Evolutionary conservation across 2,888 invertebrate genomes (phyloP).

Genomic region (Acholoe squamosa): DNA sequence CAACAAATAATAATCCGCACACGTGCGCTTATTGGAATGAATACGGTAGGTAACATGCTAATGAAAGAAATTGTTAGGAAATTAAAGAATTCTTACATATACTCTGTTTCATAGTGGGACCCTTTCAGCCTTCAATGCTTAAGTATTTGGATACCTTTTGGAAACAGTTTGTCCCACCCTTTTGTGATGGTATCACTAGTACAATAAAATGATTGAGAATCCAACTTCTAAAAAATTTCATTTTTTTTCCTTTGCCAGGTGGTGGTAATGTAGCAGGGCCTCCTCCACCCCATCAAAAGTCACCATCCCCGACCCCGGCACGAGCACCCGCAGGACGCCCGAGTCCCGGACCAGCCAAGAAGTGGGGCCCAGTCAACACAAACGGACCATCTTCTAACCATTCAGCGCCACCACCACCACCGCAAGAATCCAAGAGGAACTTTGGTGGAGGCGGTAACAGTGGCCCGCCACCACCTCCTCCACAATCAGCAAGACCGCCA

Average conservation of each 20-base stretch:
- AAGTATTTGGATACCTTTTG: too few relatives aligned
- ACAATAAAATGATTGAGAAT: too few relatives aligned
- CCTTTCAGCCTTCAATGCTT: too few relatives aligned
- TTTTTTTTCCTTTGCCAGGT: neutral
- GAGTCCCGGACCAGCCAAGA: constrained; percentile 75
- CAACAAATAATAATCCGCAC: too few relatives aligned
- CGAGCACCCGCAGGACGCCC: constrained; percentile 92
- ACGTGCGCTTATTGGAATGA: too few relatives aligned
- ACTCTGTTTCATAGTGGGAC: too few relatives aligned
- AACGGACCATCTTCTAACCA: constrained; percentile 79
- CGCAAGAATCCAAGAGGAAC: neutral
- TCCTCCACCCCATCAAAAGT: constrained; percentile 32
- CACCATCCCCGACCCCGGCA: constrained; percentile 80
- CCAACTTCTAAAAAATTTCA: too few relatives aligned
- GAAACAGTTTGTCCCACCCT: too few relatives aligned
- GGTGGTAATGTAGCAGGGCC: constrained; percentile 25
- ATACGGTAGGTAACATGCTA: too few relatives aligned
- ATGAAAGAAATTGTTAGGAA: too few relatives aligned
- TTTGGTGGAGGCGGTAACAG: neutral
- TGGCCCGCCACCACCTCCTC: neutral
- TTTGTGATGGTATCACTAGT: too few relatives aligned
- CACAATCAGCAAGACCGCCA: constrained; percentile 47
- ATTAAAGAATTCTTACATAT: too few relatives aligned
- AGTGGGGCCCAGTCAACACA: constrained; percentile 68
- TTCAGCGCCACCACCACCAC: constrained; percentile 86